Base-by-base conservation (phyloP, 2,888 invertebrate genomes). In the Polyploca ridens region DNA sequence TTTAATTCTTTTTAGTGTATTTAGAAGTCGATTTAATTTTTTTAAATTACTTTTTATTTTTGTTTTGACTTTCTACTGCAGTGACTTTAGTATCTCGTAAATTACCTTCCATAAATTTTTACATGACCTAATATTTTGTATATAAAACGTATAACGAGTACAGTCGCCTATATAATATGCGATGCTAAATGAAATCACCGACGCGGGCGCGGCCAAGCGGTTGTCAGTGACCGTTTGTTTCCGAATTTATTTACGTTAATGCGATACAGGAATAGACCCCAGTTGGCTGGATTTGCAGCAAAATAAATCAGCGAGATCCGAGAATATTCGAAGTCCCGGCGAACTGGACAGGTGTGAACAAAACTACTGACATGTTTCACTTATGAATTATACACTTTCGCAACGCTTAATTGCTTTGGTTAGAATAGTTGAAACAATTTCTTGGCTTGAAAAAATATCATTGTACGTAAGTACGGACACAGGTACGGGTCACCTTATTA, bases 161-260 rank as follows among this genome's bases (percentile, higher is more conserved):
- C 62, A 62, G 66, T 63, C 44, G 49, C 54, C 33, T 10, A 35
- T 66, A 63, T 62, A 60, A 64, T 64, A 19, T 57, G 65, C 35
- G 62, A 13, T 14, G 49, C 49, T 54, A 66, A 68, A 68, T 71
- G 62, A 69, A 73, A 68, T 62, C 63, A 66, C 33, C 41, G 62
- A 67, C 65, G 64, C 72, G 66, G 73, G 68, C 65, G 64, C 72
- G 66, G 73, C 69, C 67, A 71, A 73, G 35, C 59, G 41, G 64
- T 71, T 69, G 76, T 75, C 78, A 72, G 62, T 64, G 66, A 46
- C 63, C 69, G 71, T 80, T 76, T 80, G 77, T 81, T 82, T 77
- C 74, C 75, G 72, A 81, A 81, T 82, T 76, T 82, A 85, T 85
- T 78, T 72, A 73, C 78, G 71, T 69, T 75, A 72, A 74, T 72